These are phyloP conservation scores for Cryptoblepharus egeriae DNA, from an alignment of 2,797 vertebrate genomes.

Conservation along the genomic window DNA sequence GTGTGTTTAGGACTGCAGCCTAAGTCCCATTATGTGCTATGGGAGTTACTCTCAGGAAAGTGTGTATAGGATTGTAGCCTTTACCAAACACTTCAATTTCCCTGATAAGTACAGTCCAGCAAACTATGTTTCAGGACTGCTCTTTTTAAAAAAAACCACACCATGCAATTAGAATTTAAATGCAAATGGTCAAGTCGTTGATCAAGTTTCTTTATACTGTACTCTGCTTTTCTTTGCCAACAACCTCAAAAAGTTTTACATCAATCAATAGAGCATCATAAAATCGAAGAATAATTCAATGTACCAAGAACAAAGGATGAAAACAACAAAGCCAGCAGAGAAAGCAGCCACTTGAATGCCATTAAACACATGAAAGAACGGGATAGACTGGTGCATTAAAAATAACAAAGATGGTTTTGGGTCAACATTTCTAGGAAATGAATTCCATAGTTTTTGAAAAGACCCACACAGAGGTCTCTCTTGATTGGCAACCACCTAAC, in stretches of 20 bases:
- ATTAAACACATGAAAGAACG: background rate
- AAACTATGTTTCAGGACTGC: constrained; percentile 15
- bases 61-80: no score
- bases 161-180: constrained; percentile 36
- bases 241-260: background rate
- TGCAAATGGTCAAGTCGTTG: background rate
- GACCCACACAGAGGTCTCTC: background rate
- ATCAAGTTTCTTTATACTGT: background rate
- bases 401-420: background rate
- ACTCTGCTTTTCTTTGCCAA: background rate
- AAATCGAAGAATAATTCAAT: background rate
- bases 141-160: constrained; percentile 8
- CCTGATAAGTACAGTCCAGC: constrained; percentile 29
- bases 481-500: background rate
- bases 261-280: background rate
- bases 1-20: no score
- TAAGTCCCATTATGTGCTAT: no score
- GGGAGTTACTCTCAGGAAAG: no score
- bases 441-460: background rate
- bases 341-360: background rate
- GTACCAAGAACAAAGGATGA: background rate
- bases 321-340: background rate
- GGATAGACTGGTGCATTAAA: background rate
- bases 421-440: background rate
- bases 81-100: constrained; percentile 45